Percentiles rank a stretch among this genome's conserved stretches.
phyloP scores from a whole-genome alignment of 2,797 vertebrate genomes.

The Cyclopterus lumpus region DNA sequence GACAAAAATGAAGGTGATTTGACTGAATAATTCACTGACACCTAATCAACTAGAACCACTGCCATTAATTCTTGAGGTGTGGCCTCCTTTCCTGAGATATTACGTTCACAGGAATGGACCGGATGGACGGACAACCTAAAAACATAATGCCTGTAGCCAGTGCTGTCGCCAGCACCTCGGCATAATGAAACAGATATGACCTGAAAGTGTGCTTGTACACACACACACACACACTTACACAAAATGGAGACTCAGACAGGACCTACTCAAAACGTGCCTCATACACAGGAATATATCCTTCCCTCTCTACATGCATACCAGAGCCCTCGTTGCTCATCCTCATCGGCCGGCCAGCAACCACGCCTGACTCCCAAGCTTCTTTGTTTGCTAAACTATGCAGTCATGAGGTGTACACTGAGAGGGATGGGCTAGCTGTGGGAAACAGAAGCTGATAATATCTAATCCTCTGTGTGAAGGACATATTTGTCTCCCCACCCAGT shows the following conservation, averaged over 20 bases:
- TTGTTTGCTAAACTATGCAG: constrained; percentile 71
- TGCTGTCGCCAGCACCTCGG: background rate
- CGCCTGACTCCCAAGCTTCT: constrained; percentile 49
- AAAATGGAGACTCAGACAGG: constrained; percentile 13
- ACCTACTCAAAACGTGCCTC: constrained; percentile 45
- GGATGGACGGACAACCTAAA: background rate
- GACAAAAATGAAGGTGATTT: constrained; percentile 25
- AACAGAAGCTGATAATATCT: constrained; percentile 86
- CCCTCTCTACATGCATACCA: background rate
- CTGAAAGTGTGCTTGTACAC: constrained; percentile 35
- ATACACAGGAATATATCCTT: constrained; percentile 34
- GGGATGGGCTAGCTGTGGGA: constrained; percentile 77
- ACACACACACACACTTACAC: constrained; percentile 18
- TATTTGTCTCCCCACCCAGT: constrained; percentile 79
- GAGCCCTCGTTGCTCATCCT: constrained; percentile 41
- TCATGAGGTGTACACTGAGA: constrained; percentile 65
- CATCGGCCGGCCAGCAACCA: constrained; percentile 12
- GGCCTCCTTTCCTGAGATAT: background rate
- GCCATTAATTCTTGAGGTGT: background rate
- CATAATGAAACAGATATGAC: constrained; percentile 24
- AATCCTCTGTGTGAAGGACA: constrained; percentile 90
- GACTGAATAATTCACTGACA: constrained; percentile 30
- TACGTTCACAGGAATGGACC: background rate
- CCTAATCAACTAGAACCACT: background rate
- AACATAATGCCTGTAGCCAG: background rate